These are phyloP conservation scores for Rattus norvegicus DNA, from an alignment of 2,113 vertebrate species.

Conservation along the genomic window GRCr8 NC_086039.1:135610001-135610500, in stretches of 20 bases:
- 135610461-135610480: background rate
- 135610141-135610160: slow-evolving; percentile 24
- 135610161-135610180: slow-evolving; percentile 19
- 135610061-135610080: slow-evolving; percentile 54
- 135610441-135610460: slow-evolving; percentile 45
- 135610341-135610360: slow-evolving; percentile 26
- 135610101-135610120: slow-evolving; percentile 1
- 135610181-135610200: slow-evolving; percentile 4
- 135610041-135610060: slow-evolving; percentile 52
- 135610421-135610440: background rate
- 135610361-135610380: slow-evolving; percentile 23
- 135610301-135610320: slow-evolving; percentile 50
- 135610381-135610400: slow-evolving; percentile 28
- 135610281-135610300: slow-evolving; percentile 21
- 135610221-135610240: background rate
- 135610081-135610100: slow-evolving; percentile 39
- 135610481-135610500: background rate
- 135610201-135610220: background rate
- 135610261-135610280: background rate
- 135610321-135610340: slow-evolving; percentile 36
- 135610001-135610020: slow-evolving; percentile 62
- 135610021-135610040: slow-evolving; percentile 63
- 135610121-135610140: slow-evolving; percentile 12
- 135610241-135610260: background rate
- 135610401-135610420: background rate